Conservation (phyloP, 2,888 invertebrate species). For the Dichetophora obliterata region DNA sequence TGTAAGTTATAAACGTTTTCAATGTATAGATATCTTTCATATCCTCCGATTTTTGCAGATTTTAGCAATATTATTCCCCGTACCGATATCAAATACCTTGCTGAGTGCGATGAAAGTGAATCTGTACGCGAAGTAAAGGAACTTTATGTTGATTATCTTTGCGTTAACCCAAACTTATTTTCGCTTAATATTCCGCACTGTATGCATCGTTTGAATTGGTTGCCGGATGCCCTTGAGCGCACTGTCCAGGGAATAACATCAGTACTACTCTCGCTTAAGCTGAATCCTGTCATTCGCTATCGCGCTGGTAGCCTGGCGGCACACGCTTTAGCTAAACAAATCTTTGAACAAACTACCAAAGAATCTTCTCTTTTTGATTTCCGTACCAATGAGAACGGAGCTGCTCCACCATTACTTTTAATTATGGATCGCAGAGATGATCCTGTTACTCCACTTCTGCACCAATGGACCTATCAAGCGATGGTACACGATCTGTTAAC, state of each 20-base stretch:
- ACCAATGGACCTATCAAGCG: conserved; percentile 99
- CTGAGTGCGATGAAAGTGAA: conserved; percentile 98
- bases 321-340: conserved; percentile 85
- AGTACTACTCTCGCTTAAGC: conserved; percentile 89
- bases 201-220: conserved; percentile 82
- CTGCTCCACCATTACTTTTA: conserved; percentile 83
- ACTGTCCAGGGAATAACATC: conserved; percentile 88
- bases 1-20: conserved; percentile 76
- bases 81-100: conserved; percentile 94
- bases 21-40: neutral
- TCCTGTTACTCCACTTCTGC: conserved; percentile 94
- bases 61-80: conserved; percentile 98
- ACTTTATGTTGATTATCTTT: conserved; percentile 95
- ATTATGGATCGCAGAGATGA: conserved; percentile 95
- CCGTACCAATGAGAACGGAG: conserved; percentile 75
- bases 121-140: conserved; percentile 97
- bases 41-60: conserved; percentile 72
- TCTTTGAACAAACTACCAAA: conserved; percentile 86
- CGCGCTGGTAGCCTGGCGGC: conserved; percentile 89
- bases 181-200: conserved; percentile 82
- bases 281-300: conserved; percentile 90
- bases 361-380: conserved; percentile 92
- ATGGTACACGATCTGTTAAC: conserved; percentile 98
- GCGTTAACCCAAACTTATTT: conserved; percentile 93
- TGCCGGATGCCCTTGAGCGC: conserved; percentile 81